Base-by-base conservation (phyloP, 2,113 vertebrate genomes). In the Tenebrosternarchus preto region DNA sequence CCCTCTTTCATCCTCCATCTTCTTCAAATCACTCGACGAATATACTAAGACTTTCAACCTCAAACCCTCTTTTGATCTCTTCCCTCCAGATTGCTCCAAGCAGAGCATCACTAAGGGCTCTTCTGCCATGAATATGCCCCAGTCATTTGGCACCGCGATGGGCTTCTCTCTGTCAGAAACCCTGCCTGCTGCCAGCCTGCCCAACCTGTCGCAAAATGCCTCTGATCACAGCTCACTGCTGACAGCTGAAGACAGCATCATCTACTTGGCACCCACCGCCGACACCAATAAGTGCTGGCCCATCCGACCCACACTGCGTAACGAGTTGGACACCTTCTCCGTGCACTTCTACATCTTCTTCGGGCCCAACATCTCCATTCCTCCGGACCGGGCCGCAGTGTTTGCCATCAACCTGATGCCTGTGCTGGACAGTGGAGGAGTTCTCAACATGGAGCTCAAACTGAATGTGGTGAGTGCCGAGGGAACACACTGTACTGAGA, bases 281-380 rank as follows among this genome's bases (percentile, higher is more conserved):
- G 91, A 88, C 87, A 56, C 83, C 5, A 88, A 93, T 85, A 91
- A 88, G 84, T 99, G 98, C 89, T 98, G 97, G 96, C 98, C 97
- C 0, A 92, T 98, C 70, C 94, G 96, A 0, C 98, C 98, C 0
- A 99, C 97, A 0, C 92, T 99, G 82, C 95, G 98, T 80, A 99
- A 99, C 0, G 98, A 99, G 88, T 90, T 99, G 90, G 97, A 99
- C 87, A 97, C 98, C 80, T 99, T 99, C 92, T 99, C 98, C 0
- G 97, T 98, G 75, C 98, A 98, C 89, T 99, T 99, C 92, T 99
- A 99, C 82, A 96, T 99, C 88, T 99, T 98, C 91, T 99, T 99
- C 0, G 96, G 97, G 15, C 98, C 97, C 73, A 99, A 97, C 0
- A 96, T 99, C 78, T 95, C 95, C 0, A 91, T 99, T 31, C 97